Conservation (phyloP, 2,113 vertebrate species). For the Murina feae region DNA sequence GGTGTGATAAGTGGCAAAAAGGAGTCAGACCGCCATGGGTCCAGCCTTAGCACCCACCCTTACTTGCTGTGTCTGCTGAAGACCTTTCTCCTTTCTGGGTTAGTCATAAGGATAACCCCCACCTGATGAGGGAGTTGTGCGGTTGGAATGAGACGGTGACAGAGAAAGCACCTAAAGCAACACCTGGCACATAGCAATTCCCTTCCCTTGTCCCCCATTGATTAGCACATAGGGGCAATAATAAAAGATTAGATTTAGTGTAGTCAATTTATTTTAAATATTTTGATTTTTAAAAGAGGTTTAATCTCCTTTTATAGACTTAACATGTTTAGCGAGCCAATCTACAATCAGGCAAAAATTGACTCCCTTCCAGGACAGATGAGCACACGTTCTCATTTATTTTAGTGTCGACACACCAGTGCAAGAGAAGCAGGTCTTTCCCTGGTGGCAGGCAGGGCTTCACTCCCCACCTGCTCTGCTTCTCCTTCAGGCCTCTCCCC, state of each 20-base stretch:
- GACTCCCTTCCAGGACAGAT: background rate
- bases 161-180: background rate
- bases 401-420: background rate
- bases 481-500: background rate
- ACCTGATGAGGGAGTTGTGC: background rate
- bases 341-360: background rate
- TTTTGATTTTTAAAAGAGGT: background rate
- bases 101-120: background rate
- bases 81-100: background rate
- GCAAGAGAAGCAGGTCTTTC: background rate
- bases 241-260: background rate
- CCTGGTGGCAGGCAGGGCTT: background rate
- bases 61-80: background rate
- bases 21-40: background rate
- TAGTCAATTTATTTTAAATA: background rate
- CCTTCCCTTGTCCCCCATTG: background rate
- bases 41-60: background rate
- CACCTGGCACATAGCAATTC: background rate
- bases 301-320: background rate
- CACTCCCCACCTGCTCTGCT: background rate
- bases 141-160: background rate
- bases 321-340: background rate
- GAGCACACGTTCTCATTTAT: background rate
- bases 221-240: background rate
- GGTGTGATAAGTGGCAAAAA: background rate